These are phyloP conservation scores for Hippoglossus stenolepis DNA, from an alignment of 2,113 vertebrate genomes.

Conservation along the genomic window DNA sequence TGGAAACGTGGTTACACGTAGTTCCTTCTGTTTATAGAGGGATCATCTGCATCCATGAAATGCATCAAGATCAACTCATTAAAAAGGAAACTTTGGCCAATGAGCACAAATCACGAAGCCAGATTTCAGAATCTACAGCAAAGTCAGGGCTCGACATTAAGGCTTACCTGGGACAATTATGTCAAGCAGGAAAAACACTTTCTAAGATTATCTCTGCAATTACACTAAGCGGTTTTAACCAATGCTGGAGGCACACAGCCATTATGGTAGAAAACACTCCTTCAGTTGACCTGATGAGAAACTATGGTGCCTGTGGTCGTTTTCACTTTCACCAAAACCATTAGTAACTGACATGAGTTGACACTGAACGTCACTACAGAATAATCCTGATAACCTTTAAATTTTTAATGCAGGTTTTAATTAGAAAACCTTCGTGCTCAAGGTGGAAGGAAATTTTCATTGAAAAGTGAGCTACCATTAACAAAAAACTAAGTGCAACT, in stretches of 20 bases:
- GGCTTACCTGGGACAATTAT: background rate
- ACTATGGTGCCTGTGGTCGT: background rate
- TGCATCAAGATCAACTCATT: slow-evolving; percentile 41
- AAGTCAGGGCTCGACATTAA: slow-evolving; percentile 67
- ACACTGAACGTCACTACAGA: too few species aligned
- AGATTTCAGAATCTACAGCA: slow-evolving; percentile 29
- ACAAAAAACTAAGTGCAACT: background rate
- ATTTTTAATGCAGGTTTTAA: background rate
- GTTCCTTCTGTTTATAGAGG: slow-evolving; percentile 79
- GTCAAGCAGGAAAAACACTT: background rate
- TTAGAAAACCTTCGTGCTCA: background rate
- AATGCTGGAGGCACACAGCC: background rate
- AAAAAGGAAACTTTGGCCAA: slow-evolving; percentile 32
- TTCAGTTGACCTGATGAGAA: background rate
- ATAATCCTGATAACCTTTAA: too few species aligned
- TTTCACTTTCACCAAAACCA: slow-evolving; percentile 16
- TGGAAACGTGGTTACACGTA: slow-evolving; percentile 61
- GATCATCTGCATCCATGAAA: slow-evolving; percentile 66
- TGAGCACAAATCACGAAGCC: slow-evolving; percentile 41
- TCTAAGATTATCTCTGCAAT: background rate
- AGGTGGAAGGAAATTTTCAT: background rate
- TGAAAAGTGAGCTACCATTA: background rate
- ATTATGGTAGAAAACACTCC: background rate
- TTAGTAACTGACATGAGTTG: too few species aligned
- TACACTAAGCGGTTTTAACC: background rate